Conservation (phyloP, 2,888 invertebrate genomes). For the Altica lythri region DNA sequence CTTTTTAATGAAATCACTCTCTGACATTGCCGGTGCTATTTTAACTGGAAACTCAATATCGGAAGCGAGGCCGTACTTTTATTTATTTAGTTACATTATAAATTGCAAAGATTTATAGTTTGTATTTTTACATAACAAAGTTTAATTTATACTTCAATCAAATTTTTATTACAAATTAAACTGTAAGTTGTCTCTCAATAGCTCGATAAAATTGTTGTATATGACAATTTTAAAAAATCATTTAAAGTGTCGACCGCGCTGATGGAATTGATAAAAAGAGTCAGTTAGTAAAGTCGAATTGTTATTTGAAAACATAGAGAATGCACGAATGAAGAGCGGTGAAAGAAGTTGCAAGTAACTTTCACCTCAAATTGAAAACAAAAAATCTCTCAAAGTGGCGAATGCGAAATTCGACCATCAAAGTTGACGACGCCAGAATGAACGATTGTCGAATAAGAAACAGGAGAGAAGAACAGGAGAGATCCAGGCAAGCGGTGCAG, state of each 20-base stretch:
- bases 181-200: no score
- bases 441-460: slow-evolving; percentile 50
- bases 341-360: slow-evolving; percentile 3
- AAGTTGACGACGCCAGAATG: slow-evolving; percentile 48
- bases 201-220: no score
- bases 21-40: slow-evolving; percentile 19
- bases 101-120: no score
- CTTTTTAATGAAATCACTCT: slow-evolving; percentile 30
- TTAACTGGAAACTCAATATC: slow-evolving; percentile 9
- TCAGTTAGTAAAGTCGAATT: no score
- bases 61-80: not conserved
- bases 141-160: no score
- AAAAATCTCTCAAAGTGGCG: slow-evolving; percentile 30
- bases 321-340: no score
- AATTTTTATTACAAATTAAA: no score
- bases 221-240: no score
- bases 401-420: slow-evolving; percentile 41
- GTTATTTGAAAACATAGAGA: no score
- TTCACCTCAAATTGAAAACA: slow-evolving; percentile 30
- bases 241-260: no score
- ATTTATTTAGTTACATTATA: slow-evolving; percentile 1
- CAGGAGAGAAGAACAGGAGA: slow-evolving; percentile 34
- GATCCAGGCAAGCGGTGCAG: slow-evolving; percentile 36
- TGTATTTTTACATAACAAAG: no score
- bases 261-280: no score